Conservation (phyloP, 2,113 vertebrate genomes). For the Anolis sagrei region DNA sequence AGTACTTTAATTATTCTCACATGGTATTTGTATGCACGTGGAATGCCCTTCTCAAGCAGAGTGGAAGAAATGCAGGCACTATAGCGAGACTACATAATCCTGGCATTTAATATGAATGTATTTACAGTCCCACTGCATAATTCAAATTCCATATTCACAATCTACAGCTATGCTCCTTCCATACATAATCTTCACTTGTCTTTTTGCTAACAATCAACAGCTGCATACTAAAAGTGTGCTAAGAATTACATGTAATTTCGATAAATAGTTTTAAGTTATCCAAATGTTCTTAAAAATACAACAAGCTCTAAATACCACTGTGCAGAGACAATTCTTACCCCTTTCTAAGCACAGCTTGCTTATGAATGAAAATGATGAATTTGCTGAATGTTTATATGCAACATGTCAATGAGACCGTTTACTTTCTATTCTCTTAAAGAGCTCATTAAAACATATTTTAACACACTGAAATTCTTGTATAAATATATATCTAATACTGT, state of each 20-base stretch:
- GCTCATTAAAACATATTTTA: neutral
- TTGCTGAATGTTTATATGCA: neutral
- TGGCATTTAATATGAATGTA: neutral
- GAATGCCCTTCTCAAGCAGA: neutral
- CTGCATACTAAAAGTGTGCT: constrained; percentile 6
- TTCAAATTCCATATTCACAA: neutral
- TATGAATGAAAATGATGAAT: neutral
- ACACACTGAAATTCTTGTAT: neutral
- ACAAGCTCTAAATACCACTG: neutral
- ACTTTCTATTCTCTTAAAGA: neutral
- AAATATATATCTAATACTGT: neutral
- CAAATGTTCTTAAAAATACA: neutral
- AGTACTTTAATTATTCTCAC: neutral
- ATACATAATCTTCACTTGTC: neutral
- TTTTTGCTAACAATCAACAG: neutral
- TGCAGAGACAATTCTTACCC: neutral
- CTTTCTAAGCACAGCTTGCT: neutral
- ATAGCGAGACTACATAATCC: neutral
- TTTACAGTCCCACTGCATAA: neutral
- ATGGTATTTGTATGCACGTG: neutral
- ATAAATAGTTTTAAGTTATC: neutral
- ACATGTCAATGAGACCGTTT: neutral
- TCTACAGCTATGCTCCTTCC: neutral
- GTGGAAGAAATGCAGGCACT: neutral
- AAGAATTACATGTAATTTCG: neutral